Conservation (phyloP, 2,888 invertebrate genomes). For the Monochamus alternatus region DNA sequence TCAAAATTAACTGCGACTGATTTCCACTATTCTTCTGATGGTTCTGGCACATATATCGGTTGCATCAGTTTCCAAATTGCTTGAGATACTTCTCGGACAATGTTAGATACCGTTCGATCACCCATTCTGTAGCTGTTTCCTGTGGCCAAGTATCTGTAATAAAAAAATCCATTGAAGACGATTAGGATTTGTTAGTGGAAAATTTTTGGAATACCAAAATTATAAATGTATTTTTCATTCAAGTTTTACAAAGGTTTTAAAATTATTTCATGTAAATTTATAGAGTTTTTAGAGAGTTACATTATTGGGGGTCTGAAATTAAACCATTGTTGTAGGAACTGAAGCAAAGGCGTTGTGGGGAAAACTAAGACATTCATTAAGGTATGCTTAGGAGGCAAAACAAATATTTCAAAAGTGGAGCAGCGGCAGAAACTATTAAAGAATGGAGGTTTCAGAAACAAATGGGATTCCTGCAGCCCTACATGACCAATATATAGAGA, state of each 20-base stretch:
- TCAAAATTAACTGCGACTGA: conserved; percentile 55
- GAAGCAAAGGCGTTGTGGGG: conserved; percentile 37
- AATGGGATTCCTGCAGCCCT: conserved; percentile 47
- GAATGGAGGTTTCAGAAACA: conserved; percentile 31
- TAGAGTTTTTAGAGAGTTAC: too few relatives aligned
- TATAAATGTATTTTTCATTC: conserved; percentile 11
- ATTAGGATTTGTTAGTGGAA: conserved; percentile 30
- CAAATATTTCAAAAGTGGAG: conserved; percentile 41
- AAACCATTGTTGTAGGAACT: conserved; percentile 27
- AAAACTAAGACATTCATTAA: conserved; percentile 34
- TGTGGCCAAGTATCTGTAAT: conserved; percentile 36
- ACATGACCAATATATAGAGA: conserved; percentile 44
- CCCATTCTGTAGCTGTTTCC: conserved; percentile 48
- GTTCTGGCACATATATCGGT: conserved; percentile 50
- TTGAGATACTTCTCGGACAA: conserved; percentile 59
- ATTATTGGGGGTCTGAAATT: too few relatives aligned
- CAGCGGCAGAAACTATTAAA: too few relatives aligned
- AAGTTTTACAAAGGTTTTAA: too few relatives aligned
- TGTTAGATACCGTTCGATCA: conserved; percentile 62
- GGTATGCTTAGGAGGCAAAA: conserved; percentile 40
- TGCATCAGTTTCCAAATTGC: conserved; percentile 58
- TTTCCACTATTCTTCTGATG: conserved; percentile 48
- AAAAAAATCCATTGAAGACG: neutral
- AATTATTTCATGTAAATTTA: too few relatives aligned
- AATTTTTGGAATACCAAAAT: neutral